Evolutionary conservation across 2,888 invertebrate species (phyloP).

Genomic region (Pachydiplax longipennis): DNA sequence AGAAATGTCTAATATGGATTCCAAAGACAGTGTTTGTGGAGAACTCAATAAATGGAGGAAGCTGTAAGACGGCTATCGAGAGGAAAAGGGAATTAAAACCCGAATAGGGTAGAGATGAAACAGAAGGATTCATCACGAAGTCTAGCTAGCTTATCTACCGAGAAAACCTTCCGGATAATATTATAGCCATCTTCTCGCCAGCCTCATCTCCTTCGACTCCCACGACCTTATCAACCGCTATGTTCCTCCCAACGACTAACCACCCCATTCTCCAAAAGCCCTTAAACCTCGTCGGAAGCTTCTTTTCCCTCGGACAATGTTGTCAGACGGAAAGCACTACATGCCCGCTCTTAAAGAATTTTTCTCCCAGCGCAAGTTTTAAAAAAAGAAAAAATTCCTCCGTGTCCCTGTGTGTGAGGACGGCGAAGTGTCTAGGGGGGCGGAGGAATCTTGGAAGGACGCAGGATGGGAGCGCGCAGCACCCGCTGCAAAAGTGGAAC

Average conservation of each 20-base stretch:
- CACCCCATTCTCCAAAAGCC: background rate
- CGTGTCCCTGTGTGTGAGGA: background rate
- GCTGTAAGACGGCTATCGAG: background rate
- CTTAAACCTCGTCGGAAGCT: background rate
- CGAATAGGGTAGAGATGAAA: background rate
- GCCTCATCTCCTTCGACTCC: background rate
- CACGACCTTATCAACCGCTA: background rate
- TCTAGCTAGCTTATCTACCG: background rate
- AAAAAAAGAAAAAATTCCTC: background rate
- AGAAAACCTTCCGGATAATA: background rate
- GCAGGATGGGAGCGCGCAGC: background rate
- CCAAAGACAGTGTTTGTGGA: too few relatives aligned
- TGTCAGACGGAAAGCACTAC: background rate
- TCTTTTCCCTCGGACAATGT: constrained; percentile 10
- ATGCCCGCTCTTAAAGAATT: background rate
- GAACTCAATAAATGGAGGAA: too few relatives aligned
- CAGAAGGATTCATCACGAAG: background rate
- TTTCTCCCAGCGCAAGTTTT: background rate
- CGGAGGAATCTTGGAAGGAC: background rate
- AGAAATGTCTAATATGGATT: too few relatives aligned
- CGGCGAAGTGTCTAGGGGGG: background rate
- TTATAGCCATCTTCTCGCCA: background rate
- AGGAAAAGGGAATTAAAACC: background rate
- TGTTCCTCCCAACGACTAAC: background rate
- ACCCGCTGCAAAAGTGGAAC: background rate